Evolutionary conservation across 2,888 invertebrate genomes (phyloP).

Genomic region (Clivina fossor): DNA sequence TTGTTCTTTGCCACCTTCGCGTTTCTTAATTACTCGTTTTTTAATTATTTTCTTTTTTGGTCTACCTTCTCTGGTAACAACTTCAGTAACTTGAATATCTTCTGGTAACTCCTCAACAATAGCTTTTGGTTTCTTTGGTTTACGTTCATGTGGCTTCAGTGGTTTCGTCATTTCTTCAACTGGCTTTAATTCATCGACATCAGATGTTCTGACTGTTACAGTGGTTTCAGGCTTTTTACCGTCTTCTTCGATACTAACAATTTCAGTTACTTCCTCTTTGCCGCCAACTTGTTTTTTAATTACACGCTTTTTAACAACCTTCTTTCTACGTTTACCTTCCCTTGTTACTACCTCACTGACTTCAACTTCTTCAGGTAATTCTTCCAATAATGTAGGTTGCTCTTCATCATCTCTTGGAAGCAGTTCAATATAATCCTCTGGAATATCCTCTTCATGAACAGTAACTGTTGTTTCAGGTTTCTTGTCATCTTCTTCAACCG

Average conservation of each 20-base stretch:
- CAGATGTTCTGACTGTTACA: conserved; percentile 41
- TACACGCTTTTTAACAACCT: conserved; percentile 43
- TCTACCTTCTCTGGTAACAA: conserved; percentile 48
- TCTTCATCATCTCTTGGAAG: conserved; percentile 37
- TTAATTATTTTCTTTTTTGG: conserved; percentile 46
- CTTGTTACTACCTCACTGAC: conserved; percentile 43
- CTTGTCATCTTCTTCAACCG: conserved; percentile 51
- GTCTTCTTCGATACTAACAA: conserved; percentile 51
- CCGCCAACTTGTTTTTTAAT: conserved; percentile 44
- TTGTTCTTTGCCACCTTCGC: conserved; percentile 49
- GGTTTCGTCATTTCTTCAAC: conserved; percentile 32
- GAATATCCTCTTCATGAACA: conserved; percentile 42
- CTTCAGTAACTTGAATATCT: conserved; percentile 42
- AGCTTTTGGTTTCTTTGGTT: conserved; percentile 19
- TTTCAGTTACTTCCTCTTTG: conserved; percentile 47
- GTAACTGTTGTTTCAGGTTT: conserved; percentile 51
- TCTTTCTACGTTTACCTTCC: conserved; percentile 39
- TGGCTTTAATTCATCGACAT: conserved; percentile 33
- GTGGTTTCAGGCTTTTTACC: conserved; percentile 49
- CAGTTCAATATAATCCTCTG: conserved; percentile 29
- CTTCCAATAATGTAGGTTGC: conserved; percentile 48
- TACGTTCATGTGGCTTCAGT: conserved; percentile 20
- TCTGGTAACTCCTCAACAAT: conserved; percentile 34
- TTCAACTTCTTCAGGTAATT: conserved; percentile 45
- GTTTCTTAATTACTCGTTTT: conserved; percentile 49